Base-by-base conservation (phyloP, 2,888 invertebrate species). In the Heliconius erato region DNA sequence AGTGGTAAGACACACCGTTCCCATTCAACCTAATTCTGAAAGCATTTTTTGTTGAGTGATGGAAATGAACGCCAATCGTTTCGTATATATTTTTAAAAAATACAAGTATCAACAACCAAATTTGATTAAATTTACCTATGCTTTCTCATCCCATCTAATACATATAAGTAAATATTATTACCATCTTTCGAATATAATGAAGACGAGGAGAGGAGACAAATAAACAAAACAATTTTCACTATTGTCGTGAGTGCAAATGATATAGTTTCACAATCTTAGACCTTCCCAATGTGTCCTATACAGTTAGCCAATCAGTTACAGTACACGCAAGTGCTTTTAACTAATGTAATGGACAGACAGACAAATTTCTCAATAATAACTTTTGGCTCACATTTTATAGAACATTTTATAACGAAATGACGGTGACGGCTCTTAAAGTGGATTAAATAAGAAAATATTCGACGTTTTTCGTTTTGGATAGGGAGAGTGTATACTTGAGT, bases 251-350 rank as follows among this genome's bases (percentile, higher is more conserved):
- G 63, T 69, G 49, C 78, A 74, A 79, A 54, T 79, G 78, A 12
- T 26, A 71, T 71, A 12, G 44, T 78, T 74, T 78, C 79, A 81
- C 74, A 63, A 59, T 74, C 69, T 71, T 54, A 79, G 63, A 82
- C n/a, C 40, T 49, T 28, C 78, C 74, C 63, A 80, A 77, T 83
- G 82, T 86, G 84, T 80, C 82, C 84, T 72, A 81, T 84, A 74
- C 81, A 78, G 87, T 87, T 88, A 89, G 88, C 90, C 91, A 91
- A 92, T 93, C 92, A 92, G 90, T 91, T 91, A 90, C 87, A 84
- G 88, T 90, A 94, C 93, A 93, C 89, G 91, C 89, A 90, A 93
- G 93, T 82, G 92, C 93, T 93, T 93, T 93, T 91, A 93, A 87
- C 88, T 87, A 88, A 87, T 87, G 88, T 86, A 86, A 82, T 85